Evolutionary conservation across 53 echinoderm and acorn worm genomes (phyloP).

Genomic region (Astropecten irregularis): DNA sequence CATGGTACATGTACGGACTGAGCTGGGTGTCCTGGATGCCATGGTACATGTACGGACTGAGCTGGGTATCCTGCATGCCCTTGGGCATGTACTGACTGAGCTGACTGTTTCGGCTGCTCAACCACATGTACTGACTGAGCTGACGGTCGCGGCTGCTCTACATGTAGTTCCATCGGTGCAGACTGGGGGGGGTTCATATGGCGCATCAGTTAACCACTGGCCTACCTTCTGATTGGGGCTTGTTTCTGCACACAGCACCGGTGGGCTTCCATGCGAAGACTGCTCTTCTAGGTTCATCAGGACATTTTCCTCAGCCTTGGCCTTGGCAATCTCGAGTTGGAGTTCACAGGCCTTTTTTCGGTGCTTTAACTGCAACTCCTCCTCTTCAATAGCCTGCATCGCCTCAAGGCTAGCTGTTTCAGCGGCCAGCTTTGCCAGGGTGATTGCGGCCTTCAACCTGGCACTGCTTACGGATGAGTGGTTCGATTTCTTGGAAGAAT

Average conservation of each 20-base stretch:
- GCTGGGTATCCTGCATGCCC: too few relatives aligned
- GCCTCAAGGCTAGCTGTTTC: neutral
- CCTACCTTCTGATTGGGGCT: neutral
- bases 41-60: too few relatives aligned
- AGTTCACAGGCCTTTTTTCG: neutral
- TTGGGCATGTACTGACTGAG: too few relatives aligned
- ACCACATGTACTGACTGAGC: too few relatives aligned
- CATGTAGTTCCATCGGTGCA: neutral
- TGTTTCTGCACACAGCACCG: neutral
- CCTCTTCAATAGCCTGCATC: neutral
- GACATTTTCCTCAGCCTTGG: neutral
- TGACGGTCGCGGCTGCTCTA: too few relatives aligned
- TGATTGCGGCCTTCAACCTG: neutral
- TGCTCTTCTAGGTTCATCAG: neutral
- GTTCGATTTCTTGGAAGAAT: neutral
- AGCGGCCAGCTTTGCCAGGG: neutral
- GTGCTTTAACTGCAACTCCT: neutral
- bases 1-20: too few relatives aligned
- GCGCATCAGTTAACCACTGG: neutral
- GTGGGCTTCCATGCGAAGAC: neutral
- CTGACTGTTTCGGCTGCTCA: too few relatives aligned
- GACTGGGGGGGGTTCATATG: too few relatives aligned
- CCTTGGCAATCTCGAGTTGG: slow-evolving; percentile 1
- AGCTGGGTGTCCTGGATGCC: too few relatives aligned
- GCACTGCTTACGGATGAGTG: neutral